Evolutionary conservation across 2,113 vertebrate species (phyloP).

Genomic region (Salvelinus alpinus): DNA sequence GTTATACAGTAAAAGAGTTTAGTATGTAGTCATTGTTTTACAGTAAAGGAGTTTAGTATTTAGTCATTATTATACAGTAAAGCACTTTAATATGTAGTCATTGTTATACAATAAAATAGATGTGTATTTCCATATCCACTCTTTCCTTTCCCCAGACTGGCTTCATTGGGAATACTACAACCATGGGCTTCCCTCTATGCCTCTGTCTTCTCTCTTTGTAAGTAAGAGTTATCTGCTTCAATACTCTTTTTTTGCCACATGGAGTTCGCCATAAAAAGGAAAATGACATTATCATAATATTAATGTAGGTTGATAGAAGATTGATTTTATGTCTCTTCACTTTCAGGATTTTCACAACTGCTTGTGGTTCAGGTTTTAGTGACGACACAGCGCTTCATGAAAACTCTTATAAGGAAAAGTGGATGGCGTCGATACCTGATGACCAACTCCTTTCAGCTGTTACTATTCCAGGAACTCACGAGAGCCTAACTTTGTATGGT

Average conservation of each 20-base stretch:
- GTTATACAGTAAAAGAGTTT: no score
- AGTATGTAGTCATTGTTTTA: no score
- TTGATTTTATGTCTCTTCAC: not conserved
- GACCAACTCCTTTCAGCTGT: slow-evolving; percentile 46
- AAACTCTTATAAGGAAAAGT: slow-evolving; percentile 37
- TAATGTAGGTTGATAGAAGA: not conserved
- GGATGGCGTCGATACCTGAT: slow-evolving; percentile 59
- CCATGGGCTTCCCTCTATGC: not conserved
- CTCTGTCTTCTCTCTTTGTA: not conserved
- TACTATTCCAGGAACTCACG: slow-evolving; percentile 65
- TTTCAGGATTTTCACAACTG: slow-evolving; percentile 28
- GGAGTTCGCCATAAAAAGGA: not conserved
- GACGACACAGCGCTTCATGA: not conserved
- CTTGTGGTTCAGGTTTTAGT: slow-evolving; percentile 45
- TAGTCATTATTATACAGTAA: no score
- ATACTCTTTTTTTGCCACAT: not conserved
- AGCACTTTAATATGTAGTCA: no score
- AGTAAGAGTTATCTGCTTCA: not conserved
- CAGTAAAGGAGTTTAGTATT: no score
- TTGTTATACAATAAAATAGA: no score
- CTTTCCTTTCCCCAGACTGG: not conserved
- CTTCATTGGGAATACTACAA: not conserved
- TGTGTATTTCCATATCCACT: no score
- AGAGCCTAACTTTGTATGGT: slow-evolving; percentile 46
- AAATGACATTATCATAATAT: not conserved